Conservation (phyloP, 2,113 vertebrate genomes). For the Calcarius ornatus region DNA sequence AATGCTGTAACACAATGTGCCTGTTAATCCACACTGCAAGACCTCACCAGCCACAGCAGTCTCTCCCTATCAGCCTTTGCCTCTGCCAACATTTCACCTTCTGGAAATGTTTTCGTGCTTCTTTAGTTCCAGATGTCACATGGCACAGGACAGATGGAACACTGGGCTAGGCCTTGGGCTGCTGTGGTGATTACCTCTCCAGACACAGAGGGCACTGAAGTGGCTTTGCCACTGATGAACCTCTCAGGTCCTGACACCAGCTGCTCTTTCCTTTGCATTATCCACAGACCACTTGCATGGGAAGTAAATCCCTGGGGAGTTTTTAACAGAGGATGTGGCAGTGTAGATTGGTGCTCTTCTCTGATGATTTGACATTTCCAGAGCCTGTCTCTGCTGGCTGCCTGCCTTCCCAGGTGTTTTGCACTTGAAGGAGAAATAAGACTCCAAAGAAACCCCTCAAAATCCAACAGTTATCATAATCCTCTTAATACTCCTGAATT, state of each 20-base stretch:
- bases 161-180: background rate
- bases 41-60: background rate
- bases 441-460: background rate
- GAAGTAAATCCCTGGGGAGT: background rate
- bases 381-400: background rate
- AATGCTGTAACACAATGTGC: accelerated
- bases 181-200: background rate
- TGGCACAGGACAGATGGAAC: background rate
- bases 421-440: background rate
- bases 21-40: background rate
- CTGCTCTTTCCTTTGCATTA: background rate
- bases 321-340: background rate
- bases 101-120: background rate
- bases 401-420: background rate
- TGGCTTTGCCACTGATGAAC: background rate
- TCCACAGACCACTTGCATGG: background rate
- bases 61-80: background rate
- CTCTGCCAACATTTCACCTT: background rate
- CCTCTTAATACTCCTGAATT: background rate
- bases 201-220: background rate
- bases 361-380: background rate
- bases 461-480: background rate
- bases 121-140: background rate
- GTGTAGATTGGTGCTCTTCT: background rate
- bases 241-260: background rate